These are phyloP conservation scores for Centrocercus urophasianus DNA, from an alignment of 2,113 vertebrate genomes.

Conservation along the genomic window DNA sequence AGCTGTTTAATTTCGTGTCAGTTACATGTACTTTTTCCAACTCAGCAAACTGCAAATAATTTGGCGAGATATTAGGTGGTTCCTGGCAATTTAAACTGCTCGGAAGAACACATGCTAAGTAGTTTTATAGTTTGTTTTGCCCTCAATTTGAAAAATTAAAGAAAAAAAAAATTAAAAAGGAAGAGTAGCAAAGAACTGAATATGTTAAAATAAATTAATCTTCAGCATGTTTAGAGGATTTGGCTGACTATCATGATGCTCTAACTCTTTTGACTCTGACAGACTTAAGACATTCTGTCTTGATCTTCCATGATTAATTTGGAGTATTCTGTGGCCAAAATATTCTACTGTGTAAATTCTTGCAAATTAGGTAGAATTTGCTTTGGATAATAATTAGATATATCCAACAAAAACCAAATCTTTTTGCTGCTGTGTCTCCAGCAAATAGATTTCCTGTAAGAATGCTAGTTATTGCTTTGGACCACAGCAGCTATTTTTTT, in stretches of 20 bases:
- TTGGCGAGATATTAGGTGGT: slow-evolving; percentile 50
- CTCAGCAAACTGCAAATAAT: slow-evolving; percentile 56
- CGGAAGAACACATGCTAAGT: slow-evolving; percentile 54
- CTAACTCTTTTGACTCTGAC: neutral
- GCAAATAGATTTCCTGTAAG: neutral
- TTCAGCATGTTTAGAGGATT: neutral
- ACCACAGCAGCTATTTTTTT: neutral
- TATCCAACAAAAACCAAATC: neutral
- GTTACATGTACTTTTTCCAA: slow-evolving; percentile 52
- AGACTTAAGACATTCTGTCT: neutral
- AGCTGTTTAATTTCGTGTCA: slow-evolving; percentile 60
- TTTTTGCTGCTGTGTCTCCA: neutral
- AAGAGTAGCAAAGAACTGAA: neutral
- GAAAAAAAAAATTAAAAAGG: neutral
- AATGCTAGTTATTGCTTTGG: neutral
- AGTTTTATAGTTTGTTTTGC: slow-evolving; percentile 46
- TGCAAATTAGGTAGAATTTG: neutral
- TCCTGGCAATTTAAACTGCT: slow-evolving; percentile 53
- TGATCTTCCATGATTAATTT: neutral
- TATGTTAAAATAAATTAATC: neutral
- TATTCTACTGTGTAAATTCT: fast-evolving
- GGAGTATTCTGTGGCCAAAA: neutral
- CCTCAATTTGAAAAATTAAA: slow-evolving; percentile 10
- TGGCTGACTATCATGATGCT: neutral
- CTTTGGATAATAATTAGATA: neutral